A percentile compares a stretch with the other conserved stretches of the same genome.
Conservation (phyloP, 1,140 invertebrate genomes). For the Pseudomyrmex concolor region DNA sequence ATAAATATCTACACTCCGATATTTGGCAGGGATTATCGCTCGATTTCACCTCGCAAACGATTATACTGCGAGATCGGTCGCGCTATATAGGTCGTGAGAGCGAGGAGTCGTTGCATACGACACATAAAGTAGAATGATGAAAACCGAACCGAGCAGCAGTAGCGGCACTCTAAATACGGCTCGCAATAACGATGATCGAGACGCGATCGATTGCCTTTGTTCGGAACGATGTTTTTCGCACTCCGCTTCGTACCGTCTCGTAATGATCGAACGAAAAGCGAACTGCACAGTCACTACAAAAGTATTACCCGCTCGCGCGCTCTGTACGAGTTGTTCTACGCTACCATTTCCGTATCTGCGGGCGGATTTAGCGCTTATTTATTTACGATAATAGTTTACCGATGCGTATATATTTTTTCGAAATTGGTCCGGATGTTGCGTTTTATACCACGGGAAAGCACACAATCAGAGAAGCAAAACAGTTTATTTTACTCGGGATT, state of each 20-base stretch:
- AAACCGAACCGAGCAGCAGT: conserved; percentile 20
- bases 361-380: conserved; percentile 52
- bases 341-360: background rate
- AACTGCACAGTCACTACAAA: background rate
- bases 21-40: conserved; percentile 38
- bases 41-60: conserved; percentile 15
- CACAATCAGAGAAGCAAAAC: background rate
- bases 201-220: conserved; percentile 52
- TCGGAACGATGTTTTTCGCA: conserved; percentile 26
- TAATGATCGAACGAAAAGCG: conserved; percentile 8
- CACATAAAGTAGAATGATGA: conserved; percentile 54
- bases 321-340: background rate
- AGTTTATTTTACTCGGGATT: conserved; percentile 25
- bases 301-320: conserved; percentile 9
- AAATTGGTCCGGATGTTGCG: conserved; percentile 26
- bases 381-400: conserved; percentile 54
- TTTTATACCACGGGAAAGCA: conserved; percentile 15
- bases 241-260: background rate
- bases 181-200: conserved; percentile 43
- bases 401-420: conserved; percentile 23
- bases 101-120: background rate
- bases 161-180: background rate
- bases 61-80: conserved; percentile 33
- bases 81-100: conserved; percentile 37
- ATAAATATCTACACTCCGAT: background rate